A percentile compares a stretch with the other conserved stretches of the same genome.
Conservation (phyloP, 2,888 invertebrate genomes). For the Ormyrus labotus region DNA sequence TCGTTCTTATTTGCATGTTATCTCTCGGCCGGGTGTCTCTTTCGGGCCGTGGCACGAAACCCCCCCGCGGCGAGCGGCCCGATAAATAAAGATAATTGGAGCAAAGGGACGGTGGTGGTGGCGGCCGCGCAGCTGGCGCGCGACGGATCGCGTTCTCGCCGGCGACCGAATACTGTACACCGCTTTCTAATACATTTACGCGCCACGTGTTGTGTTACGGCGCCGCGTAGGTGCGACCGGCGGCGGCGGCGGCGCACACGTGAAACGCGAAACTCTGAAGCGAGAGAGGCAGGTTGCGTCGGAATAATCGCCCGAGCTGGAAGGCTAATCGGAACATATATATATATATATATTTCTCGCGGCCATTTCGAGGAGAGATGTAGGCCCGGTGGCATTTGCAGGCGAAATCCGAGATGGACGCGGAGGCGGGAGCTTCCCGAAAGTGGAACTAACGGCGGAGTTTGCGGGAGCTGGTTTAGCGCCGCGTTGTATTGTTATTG, state of each 20-base stretch:
- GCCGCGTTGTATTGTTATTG: no score
- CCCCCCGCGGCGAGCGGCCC: neutral
- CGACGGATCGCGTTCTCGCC: slow-evolving; percentile 34
- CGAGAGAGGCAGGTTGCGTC: neutral
- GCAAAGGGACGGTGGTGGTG: slow-evolving; percentile 10
- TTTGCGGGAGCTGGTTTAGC: no score
- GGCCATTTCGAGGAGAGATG: no score
- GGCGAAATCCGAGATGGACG: no score
- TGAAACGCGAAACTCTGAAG: slow-evolving; percentile 23
- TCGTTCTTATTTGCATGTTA: slow-evolving; percentile 35
- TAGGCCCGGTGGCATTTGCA: no score
- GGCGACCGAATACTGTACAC: neutral
- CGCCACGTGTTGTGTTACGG: neutral
- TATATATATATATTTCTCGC: no score
- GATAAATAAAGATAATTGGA: slow-evolving; percentile 53
- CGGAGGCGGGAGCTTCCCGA: no score
- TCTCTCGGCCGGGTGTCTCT: slow-evolving; percentile 1
- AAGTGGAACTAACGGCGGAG: no score
- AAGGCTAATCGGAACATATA: no score
- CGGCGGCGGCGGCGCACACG: neutral
- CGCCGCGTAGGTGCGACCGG: neutral
- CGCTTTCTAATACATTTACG: neutral
- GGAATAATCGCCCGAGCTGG: slow-evolving; percentile 11
- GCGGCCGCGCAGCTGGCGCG: slow-evolving; percentile 19
- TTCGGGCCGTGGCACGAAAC: neutral